A percentile compares a stretch with the other conserved stretches of the same genome.
These are phyloP conservation scores for Andrena fulva DNA, from an alignment of 2,888 invertebrate genomes.

Conservation along the genomic window DNA sequence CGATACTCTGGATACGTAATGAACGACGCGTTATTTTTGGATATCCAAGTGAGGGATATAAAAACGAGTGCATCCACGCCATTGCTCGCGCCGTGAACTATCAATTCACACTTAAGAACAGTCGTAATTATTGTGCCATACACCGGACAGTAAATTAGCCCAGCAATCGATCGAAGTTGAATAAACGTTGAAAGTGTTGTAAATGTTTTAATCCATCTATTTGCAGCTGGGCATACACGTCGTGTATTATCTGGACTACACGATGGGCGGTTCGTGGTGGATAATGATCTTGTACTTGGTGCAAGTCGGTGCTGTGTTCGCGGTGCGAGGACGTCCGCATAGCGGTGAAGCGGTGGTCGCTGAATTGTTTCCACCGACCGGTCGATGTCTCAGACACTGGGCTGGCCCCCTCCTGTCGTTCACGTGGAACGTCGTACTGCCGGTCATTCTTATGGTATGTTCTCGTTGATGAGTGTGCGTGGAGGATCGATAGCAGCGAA, in stretches of 20 bases:
- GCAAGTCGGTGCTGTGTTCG: constrained; percentile 93
- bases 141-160: background rate
- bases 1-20: constrained; percentile 87
- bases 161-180: background rate
- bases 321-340: constrained; percentile 94
- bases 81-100: constrained; percentile 35
- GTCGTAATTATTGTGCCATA: too few relatives aligned
- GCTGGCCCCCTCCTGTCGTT: constrained; percentile 91
- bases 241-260: constrained; percentile 94
- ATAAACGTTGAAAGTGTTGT: background rate
- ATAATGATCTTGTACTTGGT: constrained; percentile 91
- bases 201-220: constrained; percentile 21
- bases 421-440: constrained; percentile 95
- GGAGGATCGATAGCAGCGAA: background rate
- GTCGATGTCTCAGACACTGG: constrained; percentile 85
- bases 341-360: constrained; percentile 91
- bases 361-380: constrained; percentile 87
- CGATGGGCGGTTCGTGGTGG: constrained; percentile 95
- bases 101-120: background rate
- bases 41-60: constrained; percentile 84
- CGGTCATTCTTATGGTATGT: constrained; percentile 91
- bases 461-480: too few relatives aligned
- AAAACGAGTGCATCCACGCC: constrained; percentile 49
- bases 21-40: constrained; percentile 88
- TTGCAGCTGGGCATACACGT: constrained; percentile 91